Conservation (phyloP, 2,888 invertebrate species). For the Patella pellucida region DNA sequence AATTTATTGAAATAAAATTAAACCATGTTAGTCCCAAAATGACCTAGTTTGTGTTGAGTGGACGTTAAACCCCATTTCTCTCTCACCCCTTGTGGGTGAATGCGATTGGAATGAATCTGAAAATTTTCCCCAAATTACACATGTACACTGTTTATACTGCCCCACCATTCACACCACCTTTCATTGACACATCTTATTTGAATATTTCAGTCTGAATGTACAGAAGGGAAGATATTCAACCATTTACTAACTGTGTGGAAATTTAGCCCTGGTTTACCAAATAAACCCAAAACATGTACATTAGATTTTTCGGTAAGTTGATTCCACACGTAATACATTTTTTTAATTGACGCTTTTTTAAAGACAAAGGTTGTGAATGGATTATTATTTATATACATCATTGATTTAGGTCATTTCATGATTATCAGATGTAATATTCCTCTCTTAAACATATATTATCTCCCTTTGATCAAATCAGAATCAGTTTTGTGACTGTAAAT, state of each 20-base stretch:
- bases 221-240: slow-evolving; percentile 89
- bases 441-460: not conserved
- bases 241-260: slow-evolving; percentile 92
- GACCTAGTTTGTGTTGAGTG: no score
- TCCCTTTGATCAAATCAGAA: not conserved
- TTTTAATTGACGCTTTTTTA: no score
- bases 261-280: slow-evolving; percentile 85
- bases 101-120: no score
- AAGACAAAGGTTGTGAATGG: not conserved
- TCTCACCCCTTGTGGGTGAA: no score
- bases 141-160: no score
- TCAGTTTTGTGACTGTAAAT: no score
- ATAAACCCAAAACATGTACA: slow-evolving; percentile 84
- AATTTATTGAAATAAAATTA: no score
- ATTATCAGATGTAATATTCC: not conserved
- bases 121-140: no score
- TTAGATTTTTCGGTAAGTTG: slow-evolving; percentile 84
- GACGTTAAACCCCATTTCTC: no score
- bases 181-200: not conserved
- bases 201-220: slow-evolving; percentile 81
- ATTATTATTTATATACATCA: not conserved
- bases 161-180: no score
- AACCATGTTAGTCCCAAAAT: no score
- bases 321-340: no score
- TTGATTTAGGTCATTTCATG: not conserved